These are phyloP conservation scores for Heteronetta atricapilla DNA, from an alignment of 2,113 vertebrate genomes.

Conservation along the genomic window DNA sequence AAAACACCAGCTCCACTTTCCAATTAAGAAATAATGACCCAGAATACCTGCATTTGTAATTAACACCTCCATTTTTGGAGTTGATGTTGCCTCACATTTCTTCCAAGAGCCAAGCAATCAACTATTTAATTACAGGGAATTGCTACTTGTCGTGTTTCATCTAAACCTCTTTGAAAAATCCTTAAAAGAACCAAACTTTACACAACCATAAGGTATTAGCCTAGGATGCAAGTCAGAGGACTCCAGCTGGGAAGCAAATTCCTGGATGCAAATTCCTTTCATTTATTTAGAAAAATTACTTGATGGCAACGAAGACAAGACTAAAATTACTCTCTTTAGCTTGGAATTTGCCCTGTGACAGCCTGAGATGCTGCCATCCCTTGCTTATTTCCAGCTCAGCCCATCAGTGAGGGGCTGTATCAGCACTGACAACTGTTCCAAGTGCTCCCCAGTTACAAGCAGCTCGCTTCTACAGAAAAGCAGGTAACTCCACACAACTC, in stretches of 20 bases:
- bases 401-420: neutral
- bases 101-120: neutral
- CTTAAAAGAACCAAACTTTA: neutral
- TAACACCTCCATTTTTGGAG: neutral
- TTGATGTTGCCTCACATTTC: neutral
- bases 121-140: neutral
- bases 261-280: neutral
- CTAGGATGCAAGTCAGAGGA: neutral
- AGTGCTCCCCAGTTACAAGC: fast-evolving
- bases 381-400: neutral
- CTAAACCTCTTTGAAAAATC: neutral
- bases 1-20: neutral
- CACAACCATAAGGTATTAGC: fast-evolving
- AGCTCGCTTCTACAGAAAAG: neutral
- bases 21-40: neutral
- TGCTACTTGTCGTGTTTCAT: neutral
- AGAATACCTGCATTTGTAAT: neutral
- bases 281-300: neutral
- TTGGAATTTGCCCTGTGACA: neutral
- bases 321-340: neutral
- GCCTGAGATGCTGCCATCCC: neutral
- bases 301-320: neutral
- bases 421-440: neutral
- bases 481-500: neutral
- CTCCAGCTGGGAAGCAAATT: neutral